Conservation (phyloP, 92 coral and sea anemone genomes). For the Hydrozoanthus gracilis region DNA sequence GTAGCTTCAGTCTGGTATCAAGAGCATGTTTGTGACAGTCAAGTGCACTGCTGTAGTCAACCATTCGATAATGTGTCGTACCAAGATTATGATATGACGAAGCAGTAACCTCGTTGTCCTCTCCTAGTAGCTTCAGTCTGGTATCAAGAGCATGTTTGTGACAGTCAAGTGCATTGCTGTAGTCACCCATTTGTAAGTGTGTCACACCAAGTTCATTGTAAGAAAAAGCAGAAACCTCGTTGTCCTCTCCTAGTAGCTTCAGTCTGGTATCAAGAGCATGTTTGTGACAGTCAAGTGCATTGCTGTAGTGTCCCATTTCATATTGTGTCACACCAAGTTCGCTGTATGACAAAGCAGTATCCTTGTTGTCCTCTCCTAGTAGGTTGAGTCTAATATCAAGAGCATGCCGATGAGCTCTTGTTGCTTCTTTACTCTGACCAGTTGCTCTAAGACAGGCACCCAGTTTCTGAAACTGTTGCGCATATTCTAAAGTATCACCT, state of each 20-base stretch:
- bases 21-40: not conserved
- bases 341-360: not conserved
- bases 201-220: not conserved
- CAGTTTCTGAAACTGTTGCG: not conserved
- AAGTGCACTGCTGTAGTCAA: not conserved
- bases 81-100: too few species aligned
- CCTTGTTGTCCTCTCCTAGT: not conserved
- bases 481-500: not conserved
- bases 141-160: slow-evolving; percentile 28
- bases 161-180: slow-evolving; percentile 13
- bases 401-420: not conserved
- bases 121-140: too few species aligned
- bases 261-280: too few species aligned
- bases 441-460: not conserved
- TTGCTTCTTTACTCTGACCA: not conserved
- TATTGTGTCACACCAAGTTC: not conserved
- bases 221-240: not conserved
- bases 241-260: slow-evolving; percentile 10
- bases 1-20: too few species aligned
- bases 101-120: too few species aligned
- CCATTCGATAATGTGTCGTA: not conserved
- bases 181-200: not conserved
- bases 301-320: not conserved
- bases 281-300: not conserved
- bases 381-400: not conserved